Evolutionary conservation across 2,113 vertebrate species (phyloP).

Genomic region (Xiphophorus couchianus): DNA sequence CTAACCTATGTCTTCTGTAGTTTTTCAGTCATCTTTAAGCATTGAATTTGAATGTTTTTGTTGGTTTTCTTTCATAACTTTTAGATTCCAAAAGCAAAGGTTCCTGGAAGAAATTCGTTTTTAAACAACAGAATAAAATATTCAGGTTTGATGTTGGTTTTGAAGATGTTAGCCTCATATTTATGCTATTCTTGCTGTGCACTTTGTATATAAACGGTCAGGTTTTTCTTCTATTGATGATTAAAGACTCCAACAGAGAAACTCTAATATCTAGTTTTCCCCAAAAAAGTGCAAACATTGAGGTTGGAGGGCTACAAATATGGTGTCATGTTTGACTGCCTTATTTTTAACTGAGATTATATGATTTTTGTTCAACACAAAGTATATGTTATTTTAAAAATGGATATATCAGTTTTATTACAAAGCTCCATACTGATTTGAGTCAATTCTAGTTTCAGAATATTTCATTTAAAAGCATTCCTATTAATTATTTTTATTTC

Average conservation of each 20-base stretch:
- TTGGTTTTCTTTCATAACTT: not conserved
- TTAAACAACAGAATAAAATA: not conserved
- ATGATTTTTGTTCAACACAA: no score
- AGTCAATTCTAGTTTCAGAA: not conserved
- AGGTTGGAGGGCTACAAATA: not conserved
- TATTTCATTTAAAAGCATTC: not conserved
- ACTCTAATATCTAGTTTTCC: not conserved
- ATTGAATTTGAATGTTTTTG: not conserved
- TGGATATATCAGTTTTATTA: not conserved
- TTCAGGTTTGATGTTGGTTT: not conserved
- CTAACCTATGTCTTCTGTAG: not conserved
- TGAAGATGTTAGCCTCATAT: not conserved
- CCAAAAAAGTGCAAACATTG: not conserved
- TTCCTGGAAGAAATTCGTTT: not conserved
- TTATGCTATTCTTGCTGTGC: not conserved
- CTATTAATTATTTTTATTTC: not conserved
- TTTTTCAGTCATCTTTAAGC: conserved; percentile 1
- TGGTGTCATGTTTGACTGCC: not conserved
- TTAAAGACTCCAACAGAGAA: not conserved
- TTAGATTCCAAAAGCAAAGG: not conserved
- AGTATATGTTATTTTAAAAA: no score
- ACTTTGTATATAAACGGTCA: not conserved
- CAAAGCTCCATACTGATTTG: not conserved
- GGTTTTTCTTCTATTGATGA: not conserved
- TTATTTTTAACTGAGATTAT: not conserved